Base-by-base conservation (phyloP, 2,888 invertebrate species). In the Drosophila koepferae region DNA sequence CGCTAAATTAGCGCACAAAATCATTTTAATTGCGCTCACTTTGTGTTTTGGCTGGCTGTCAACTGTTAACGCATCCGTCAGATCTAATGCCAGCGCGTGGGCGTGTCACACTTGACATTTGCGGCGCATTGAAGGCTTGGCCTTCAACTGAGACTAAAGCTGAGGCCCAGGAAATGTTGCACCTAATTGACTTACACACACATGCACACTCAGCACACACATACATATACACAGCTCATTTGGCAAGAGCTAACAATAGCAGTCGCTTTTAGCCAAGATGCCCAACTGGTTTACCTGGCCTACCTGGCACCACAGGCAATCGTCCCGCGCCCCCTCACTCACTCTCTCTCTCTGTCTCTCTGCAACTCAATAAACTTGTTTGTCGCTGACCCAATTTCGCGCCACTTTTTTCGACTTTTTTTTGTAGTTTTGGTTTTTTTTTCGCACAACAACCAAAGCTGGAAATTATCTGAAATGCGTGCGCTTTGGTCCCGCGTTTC, bases 1-100 rank as follows among this genome's bases (percentile, higher is more conserved):
- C 87, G 82, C 69, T 71, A 79, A 86, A 89, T 86, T 86, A 87
- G 67, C 82, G 89, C 82, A 77, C 56, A 81, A 89, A 89, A 81
- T 86, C 80, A 87, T 77, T 75, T 84, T 80, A 86, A 89, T 84
- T 89, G 84, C 53, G 75, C 64, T 44, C 65, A 74, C 68, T 64
- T 62, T 18, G 49, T 20, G 49, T 20, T 60, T 20, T 53, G 54
- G 53, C 40, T 41, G 46, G 9, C 20, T 58, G 31, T 62, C 54
- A 61, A 44, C 49, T 40, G 56, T 41, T 36, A 20, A 54, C 70
- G 60, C 60, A 69, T 54, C 60, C 60, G 48, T 41, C 70, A 69
- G 70, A 48, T 38, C 38, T 40, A 60, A 55, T 36, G 34, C 10
- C 9, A 12, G n/a, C 20, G 56, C 60, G 55, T 66, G 60, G 60